Base-by-base conservation (phyloP, 2,888 invertebrate species). In the Toxonevra muliebris region DNA sequence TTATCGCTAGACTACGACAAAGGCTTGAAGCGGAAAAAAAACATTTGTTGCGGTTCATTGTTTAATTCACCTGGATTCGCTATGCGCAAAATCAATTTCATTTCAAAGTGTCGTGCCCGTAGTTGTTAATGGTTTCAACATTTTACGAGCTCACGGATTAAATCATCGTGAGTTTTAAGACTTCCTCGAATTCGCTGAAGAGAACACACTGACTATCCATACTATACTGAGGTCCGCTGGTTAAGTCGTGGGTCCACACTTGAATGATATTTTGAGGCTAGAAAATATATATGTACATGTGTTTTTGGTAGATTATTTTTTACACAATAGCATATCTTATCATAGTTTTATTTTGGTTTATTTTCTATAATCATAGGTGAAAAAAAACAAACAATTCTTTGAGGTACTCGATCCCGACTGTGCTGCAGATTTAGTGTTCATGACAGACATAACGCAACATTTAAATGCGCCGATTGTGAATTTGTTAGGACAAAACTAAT, bases 251-350 rank as follows among this genome's bases (percentile, higher is more conserved):
- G 52, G 9, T 10, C 52, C 9, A 52, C n/a, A 15, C 13, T 52
- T 13, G 40, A 55, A 13, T n/a, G 30, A n/a, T 55, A 40, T 2
- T 30, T 55, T 30, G 20, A 55, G 30, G 3, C 40, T 12, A 12
- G 55, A 55, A 55, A 30, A 55, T 55, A 55, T 55, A 11, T n/a
- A n/a, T n/a, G n/a, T 55, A 2, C 40, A 30, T 55, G 55, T 55
- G 12, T 55, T 55, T 30, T 19, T 55, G 55, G 55, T 55, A 3
- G 40, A n/a, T 52, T 15, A n/a, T 17, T 52, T 10, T n/a, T 15
- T 5, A 55, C 5, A 30, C 42, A 57, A 41, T 17, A 12, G 40
- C 12, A 15, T 12, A 58, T 15, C 7, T 42, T 2, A 42, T 15
- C 8, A n/a, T 1, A 9, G 43, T 42, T 17, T 11, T 19, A 4